A percentile compares a stretch with the other conserved stretches of the same genome.
phyloP scores from a whole-genome alignment of 2,797 vertebrate genomes.

The Phrynocephalus vlangalii region DNA sequence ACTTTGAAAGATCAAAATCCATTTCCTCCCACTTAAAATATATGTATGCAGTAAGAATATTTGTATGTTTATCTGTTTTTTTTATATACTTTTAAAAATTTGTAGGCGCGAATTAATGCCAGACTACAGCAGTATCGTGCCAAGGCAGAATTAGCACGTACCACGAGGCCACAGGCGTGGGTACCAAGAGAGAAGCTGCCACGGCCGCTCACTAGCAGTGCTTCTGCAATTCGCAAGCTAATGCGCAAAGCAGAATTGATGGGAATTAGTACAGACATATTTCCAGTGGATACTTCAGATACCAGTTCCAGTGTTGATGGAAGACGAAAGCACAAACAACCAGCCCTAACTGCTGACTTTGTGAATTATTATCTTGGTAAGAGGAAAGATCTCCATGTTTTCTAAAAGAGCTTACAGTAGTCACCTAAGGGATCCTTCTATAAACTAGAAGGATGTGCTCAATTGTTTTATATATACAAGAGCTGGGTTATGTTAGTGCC shows the following conservation, averaged over 20 bases:
- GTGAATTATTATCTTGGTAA: constrained; percentile 98
- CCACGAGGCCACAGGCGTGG: constrained; percentile 96
- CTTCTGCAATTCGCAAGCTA: constrained; percentile 95
- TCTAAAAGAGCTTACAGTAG: not conserved
- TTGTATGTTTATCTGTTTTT: not conserved
- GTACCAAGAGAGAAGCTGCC: constrained; percentile 96
- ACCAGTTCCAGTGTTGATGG: constrained; percentile 94
- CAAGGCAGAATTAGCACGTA: constrained; percentile 94
- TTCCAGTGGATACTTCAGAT: constrained; percentile 96
- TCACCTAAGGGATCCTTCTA: not conserved
- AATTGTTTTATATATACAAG: not conserved
- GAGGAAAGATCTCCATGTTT: constrained; percentile 43
- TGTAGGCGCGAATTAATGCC: constrained; percentile 92
- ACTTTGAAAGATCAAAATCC: not conserved
- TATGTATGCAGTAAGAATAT: not conserved
- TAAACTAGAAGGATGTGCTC: not conserved
- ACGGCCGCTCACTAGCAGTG: constrained; percentile 94
- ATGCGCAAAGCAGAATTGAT: constrained; percentile 98
- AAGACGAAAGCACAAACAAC: constrained; percentile 95
- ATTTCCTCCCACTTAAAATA: not conserved
- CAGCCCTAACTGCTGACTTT: constrained; percentile 96
- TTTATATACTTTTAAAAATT: constrained; percentile 39
- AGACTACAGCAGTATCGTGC: constrained; percentile 95
- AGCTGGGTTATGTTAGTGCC: not conserved
- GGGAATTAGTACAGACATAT: constrained; percentile 98